Base-by-base conservation (phyloP, 2,113 vertebrate species). In the Chroicocephalus ridibundus region DNA sequence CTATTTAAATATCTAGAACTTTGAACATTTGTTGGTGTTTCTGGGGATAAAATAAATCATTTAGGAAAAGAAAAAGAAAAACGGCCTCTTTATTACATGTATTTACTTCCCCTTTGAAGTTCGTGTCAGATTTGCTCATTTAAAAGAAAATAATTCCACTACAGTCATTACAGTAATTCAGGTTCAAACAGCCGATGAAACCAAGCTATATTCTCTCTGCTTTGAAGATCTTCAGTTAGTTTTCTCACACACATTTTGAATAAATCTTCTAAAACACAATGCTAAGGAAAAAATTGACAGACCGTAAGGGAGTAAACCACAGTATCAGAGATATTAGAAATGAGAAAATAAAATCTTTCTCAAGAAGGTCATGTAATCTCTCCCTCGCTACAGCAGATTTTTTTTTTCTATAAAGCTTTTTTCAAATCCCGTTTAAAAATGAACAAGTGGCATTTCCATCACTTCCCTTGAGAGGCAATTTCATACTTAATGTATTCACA, bases 131-230 rank as follows among this genome's bases (percentile, higher is more conserved):
- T 96, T 94, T 96, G 52, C 71, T 94, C 95, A 94, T 97, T 96
- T 96, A 83, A 97, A 96, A 92, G 86, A 95, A 96, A 97, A 97
- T 97, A 97, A 97, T 96, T 96, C 97, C 93, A 95, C 94, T 96
- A 92, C 85, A 97, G 88, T 97, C 97, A 94, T 96, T 96, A 96
- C 93, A 93, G 90, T 97, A 97, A 97, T 97, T 97, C 94, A 91
- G 86, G 95, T 97, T 97, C 97, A 97, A 97, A 97, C 93, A 96
- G 83, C 32, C 0, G 36, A 93, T 91, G 94, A 97, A 97, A 96
- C 93, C 82, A 95, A 96, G 92, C 90, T 89, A 38, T 84, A 96
- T 75, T 90, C 80, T 89, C 54, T 93, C 68, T 96, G 81, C 96
- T 97, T 97, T 97, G 96, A 97, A 97, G 96, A 96, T 96, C 88